These are phyloP conservation scores for Natator depressus DNA, from an alignment of 2,113 vertebrate species.

Conservation along the genomic window DNA sequence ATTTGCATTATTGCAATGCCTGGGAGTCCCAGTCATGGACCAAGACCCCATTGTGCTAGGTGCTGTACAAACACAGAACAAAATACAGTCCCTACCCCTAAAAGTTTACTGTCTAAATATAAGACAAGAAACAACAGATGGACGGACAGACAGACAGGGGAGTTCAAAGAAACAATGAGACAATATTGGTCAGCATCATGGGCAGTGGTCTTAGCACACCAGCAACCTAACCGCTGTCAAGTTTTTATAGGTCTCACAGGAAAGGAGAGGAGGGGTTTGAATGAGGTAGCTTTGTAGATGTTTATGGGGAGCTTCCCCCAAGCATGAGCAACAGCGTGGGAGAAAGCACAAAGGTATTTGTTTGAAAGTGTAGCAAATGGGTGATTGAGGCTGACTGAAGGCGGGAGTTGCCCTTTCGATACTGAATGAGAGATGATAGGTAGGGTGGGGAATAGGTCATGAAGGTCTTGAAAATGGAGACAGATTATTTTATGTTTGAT, in stretches of 20 bases:
- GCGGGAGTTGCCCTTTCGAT: neutral
- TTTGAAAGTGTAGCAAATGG: neutral
- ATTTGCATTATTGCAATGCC: no score
- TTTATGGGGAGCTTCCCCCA: neutral
- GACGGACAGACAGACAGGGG: no score
- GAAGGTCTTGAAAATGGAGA: neutral
- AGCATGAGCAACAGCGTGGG: neutral
- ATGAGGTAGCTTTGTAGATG: neutral
- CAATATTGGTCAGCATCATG: no score
- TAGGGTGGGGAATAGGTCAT: neutral
- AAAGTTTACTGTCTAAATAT: no score
- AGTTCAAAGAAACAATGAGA: no score
- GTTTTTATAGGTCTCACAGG: neutral
- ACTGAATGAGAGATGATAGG: neutral
- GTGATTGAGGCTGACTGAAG: neutral
- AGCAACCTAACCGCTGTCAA: neutral
- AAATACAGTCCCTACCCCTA: no score
- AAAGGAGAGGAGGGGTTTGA: neutral
- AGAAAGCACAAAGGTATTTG: neutral
- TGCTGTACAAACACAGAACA: no score
- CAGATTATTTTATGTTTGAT: neutral
- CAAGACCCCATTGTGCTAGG: no score
- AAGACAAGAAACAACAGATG: no score
- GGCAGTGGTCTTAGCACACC: neutral
- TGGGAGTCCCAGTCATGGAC: no score